These are phyloP conservation scores for Falcaria lacertinaria DNA, from an alignment of 2,888 invertebrate species.

Conservation along the genomic window DNA sequence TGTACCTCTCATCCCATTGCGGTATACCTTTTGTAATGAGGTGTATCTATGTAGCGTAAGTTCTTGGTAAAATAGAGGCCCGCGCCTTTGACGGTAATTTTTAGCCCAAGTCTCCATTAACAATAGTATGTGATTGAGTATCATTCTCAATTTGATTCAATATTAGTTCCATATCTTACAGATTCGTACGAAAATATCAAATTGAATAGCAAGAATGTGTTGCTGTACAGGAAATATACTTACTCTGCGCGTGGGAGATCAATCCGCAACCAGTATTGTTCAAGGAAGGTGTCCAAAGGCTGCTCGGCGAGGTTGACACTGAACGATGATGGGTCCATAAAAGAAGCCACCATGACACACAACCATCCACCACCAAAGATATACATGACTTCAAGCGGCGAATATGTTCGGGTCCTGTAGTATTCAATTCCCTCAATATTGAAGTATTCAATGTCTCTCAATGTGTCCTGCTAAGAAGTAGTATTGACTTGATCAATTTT, in stretches of 20 bases:
- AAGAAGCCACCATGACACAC: slow-evolving; percentile 3
- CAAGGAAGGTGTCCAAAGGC: neutral
- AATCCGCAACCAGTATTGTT: neutral
- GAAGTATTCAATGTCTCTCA: no score
- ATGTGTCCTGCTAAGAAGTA: no score
- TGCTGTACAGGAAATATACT: slow-evolving; percentile 12
- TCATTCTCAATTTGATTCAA: neutral
- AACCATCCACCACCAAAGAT: slow-evolving; percentile 15
- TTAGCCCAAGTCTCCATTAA: no score
- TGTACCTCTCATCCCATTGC: no score
- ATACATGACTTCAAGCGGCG: neutral
- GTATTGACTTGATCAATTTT: no score
- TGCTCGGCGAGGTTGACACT: neutral
- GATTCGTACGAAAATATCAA: slow-evolving; percentile 4
- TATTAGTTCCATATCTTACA: neutral
- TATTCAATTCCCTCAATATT: no score
- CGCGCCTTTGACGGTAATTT: no score
- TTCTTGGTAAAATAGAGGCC: no score
- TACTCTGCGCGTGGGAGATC: neutral
- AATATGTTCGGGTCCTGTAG: neutral
- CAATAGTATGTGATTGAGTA: no score
- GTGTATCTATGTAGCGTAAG: no score
- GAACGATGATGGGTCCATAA: neutral
- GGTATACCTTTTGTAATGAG: no score
- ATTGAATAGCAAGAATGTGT: slow-evolving; percentile 2